Conservation (phyloP, 1,140 invertebrate species). For the Drosophila ohnishii region DNA sequence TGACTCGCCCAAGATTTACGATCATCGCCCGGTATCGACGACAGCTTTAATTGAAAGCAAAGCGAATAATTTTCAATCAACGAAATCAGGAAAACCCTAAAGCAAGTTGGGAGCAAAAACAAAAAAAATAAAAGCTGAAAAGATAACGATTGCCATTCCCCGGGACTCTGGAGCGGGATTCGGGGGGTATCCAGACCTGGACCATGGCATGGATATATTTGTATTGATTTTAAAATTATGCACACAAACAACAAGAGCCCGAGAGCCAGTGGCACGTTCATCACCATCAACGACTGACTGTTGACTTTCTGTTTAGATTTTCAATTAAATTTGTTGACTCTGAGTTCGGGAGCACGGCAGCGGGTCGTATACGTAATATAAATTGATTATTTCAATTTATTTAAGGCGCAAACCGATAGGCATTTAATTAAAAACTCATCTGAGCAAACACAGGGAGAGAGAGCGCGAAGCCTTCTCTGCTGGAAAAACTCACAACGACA, state of each 20-base stretch:
- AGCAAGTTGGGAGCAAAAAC: conserved; percentile 11
- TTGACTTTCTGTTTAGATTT: conserved; percentile 82
- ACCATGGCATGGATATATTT: conserved; percentile 74
- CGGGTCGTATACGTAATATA: conserved; percentile 74
- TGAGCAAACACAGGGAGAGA: conserved; percentile 61
- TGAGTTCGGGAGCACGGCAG: conserved; percentile 27
- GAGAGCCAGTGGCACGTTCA: conserved; percentile 48
- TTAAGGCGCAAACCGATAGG: conserved; percentile 78
- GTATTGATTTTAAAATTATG: conserved; percentile 83
- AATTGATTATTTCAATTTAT: conserved; percentile 81
- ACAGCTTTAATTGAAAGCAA: conserved; percentile 80
- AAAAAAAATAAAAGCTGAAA: conserved; percentile 18
- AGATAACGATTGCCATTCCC: conserved; percentile 16
- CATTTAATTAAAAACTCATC: conserved; percentile 82
- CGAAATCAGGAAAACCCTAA: conserved; percentile 48
- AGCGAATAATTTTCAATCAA: conserved; percentile 75
- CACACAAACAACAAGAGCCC: conserved; percentile 69
- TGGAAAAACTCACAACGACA: conserved; percentile 41
- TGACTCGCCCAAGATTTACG: conserved; percentile 66
- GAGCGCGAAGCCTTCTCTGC: neutral
- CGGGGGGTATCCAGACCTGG: conserved; percentile 15
- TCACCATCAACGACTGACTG: conserved; percentile 35
- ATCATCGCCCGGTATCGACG: conserved; percentile 54
- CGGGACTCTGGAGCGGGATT: neutral
- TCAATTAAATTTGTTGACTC: conserved; percentile 82